Conservation (phyloP, 2,888 invertebrate species). For the Rhodophaea formosa region DNA sequence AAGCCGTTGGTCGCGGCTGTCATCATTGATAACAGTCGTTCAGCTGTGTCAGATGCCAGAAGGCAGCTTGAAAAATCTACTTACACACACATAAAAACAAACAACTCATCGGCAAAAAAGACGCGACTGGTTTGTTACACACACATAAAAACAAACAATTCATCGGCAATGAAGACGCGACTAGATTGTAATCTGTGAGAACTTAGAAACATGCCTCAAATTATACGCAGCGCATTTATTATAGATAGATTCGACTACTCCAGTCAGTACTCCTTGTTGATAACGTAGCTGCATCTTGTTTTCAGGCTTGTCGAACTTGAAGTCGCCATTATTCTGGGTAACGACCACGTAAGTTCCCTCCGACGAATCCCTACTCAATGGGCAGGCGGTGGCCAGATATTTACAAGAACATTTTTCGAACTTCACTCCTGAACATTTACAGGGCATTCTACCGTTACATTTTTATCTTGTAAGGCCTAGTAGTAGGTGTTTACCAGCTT, state of each 20-base stretch:
- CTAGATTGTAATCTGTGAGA: not conserved
- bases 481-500: not conserved
- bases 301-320: not conserved
- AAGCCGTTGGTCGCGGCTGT: too few relatives aligned
- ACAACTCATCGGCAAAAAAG: too few relatives aligned
- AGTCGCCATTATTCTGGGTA: slow-evolving; percentile 9
- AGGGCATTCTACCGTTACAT: slow-evolving; percentile 25
- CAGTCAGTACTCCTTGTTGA: slow-evolving; percentile 22
- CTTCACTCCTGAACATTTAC: slow-evolving; percentile 29
- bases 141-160: too few relatives aligned
- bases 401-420: slow-evolving; percentile 32
- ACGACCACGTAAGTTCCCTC: slow-evolving; percentile 25
- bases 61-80: too few relatives aligned
- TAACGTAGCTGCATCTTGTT: not conserved
- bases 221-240: slow-evolving; percentile 49
- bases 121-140: too few relatives aligned
- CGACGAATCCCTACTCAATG: not conserved
- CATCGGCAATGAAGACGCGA: too few relatives aligned
- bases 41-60: too few relatives aligned
- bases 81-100: too few relatives aligned
- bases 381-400: slow-evolving; percentile 17
- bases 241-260: slow-evolving; percentile 34
- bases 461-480: not conserved
- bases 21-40: too few relatives aligned
- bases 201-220: slow-evolving; percentile 36